A percentile compares a stretch with the other conserved stretches of the same genome.
Evolutionary conservation across 2,797 vertebrate genomes (phyloP).

Genomic region (Diplodus puntazzo): DNA sequence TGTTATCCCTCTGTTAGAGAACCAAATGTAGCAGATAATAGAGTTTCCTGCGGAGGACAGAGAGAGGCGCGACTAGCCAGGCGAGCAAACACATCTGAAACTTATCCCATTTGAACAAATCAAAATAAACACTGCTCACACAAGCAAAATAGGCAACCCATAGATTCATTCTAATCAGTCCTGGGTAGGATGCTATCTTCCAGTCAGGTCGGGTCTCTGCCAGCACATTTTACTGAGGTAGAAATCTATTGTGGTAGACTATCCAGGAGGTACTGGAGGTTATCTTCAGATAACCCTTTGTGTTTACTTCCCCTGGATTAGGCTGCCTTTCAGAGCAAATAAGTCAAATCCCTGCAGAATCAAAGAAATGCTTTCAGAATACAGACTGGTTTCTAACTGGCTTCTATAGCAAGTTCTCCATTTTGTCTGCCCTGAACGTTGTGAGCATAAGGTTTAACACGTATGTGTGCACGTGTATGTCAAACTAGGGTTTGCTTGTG

Average conservation of each 20-base stretch:
- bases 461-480: background rate
- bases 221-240: constrained; percentile 30
- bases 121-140: constrained; percentile 38
- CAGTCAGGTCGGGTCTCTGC: constrained; percentile 14
- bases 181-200: constrained; percentile 10
- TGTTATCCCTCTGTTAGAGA: constrained; percentile 54
- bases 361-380: constrained; percentile 42
- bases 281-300: constrained; percentile 13
- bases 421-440: constrained; percentile 15
- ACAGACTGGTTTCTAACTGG: constrained; percentile 13
- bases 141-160: background rate
- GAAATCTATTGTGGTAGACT: constrained; percentile 22
- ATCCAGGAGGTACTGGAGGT: background rate
- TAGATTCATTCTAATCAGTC: constrained; percentile 8
- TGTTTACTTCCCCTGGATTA: constrained; percentile 31
- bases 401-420: background rate
- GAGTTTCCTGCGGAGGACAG: constrained; percentile 40
- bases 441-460: constrained; percentile 7
- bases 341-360: constrained; percentile 21
- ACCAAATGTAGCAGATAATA: constrained; percentile 66
- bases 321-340: constrained; percentile 29
- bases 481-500: background rate
- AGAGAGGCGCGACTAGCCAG: constrained; percentile 29
- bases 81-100: constrained; percentile 26
- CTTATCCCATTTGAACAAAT: constrained; percentile 32